phyloP scores from a whole-genome alignment of 2,113 vertebrate species.

The Brienomyrus brachyistius region DNA sequence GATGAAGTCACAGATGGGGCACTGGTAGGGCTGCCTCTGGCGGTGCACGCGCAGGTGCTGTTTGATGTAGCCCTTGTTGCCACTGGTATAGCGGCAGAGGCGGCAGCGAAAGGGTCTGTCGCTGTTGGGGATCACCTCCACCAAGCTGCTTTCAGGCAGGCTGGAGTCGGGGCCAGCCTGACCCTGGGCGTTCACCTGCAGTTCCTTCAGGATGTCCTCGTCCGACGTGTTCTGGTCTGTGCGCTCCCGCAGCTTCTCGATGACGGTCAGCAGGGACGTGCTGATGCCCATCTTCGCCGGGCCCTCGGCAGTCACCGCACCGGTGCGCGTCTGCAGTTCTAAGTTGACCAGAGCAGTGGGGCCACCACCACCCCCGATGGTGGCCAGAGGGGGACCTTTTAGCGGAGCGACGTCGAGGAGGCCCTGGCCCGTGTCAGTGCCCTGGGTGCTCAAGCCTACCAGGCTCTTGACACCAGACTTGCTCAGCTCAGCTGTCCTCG shows the following conservation, averaged over 20 bases:
- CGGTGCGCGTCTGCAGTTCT: constrained; percentile 50
- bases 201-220: constrained; percentile 88
- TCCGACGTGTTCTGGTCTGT: constrained; percentile 92
- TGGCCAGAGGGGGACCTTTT: constrained; percentile 43
- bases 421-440: constrained; percentile 56
- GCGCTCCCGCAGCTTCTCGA: constrained; percentile 85
- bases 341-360: constrained; percentile 56
- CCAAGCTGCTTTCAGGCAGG: constrained; percentile 56
- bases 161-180: constrained; percentile 45
- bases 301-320: constrained; percentile 63
- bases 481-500: constrained; percentile 72
- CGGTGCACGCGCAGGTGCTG: constrained; percentile 89
- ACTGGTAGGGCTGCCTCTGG: constrained; percentile 88
- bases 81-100: constrained; percentile 85
- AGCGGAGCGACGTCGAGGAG: constrained; percentile 50
- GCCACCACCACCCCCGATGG: constrained; percentile 39
- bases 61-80: constrained; percentile 93
- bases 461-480: constrained; percentile 55
- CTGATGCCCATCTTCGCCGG: constrained; percentile 89
- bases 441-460: constrained; percentile 41
- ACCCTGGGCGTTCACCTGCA: constrained; percentile 86
- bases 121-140: constrained; percentile 75
- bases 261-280: constrained; percentile 87
- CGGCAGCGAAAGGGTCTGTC: constrained; percentile 87
- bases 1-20: constrained; percentile 92